phyloP scores from a whole-genome alignment of 2,888 invertebrate genomes.

The Pemphredon lugubris region DNA sequence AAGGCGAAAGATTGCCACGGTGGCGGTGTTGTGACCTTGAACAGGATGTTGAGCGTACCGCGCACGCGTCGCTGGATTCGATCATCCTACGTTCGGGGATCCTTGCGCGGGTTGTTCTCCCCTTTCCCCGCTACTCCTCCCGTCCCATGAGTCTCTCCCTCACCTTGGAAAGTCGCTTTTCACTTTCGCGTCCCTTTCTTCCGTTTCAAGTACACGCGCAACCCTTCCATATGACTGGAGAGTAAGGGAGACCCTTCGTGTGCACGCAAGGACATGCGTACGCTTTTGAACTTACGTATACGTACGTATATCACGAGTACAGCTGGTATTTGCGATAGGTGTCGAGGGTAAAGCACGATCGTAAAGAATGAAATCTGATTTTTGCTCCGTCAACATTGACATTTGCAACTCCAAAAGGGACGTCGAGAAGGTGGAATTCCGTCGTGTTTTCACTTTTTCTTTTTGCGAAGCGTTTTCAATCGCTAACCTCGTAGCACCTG shows the following conservation, averaged over 20 bases:
- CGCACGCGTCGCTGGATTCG: conserved; percentile 72
- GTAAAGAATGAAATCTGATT: conserved; percentile 58
- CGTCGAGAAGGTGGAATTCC: too few relatives aligned
- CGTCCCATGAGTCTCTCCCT: conserved; percentile 31
- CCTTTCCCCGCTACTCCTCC: conserved; percentile 11
- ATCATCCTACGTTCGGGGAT: conserved; percentile 69
- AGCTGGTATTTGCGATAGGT: conserved; percentile 54
- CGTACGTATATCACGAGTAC: too few relatives aligned
- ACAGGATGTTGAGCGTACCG: conserved; percentile 60
- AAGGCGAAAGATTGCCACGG: conserved; percentile 47
- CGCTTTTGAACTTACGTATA: conserved; percentile 46
- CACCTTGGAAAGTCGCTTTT: conserved; percentile 76
- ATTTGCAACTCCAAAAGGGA: conserved; percentile 34
- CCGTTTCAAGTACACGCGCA: conserved; percentile 49
- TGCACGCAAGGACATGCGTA: conserved; percentile 50
- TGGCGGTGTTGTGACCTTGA: conserved; percentile 70
- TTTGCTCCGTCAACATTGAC: conserved; percentile 35
- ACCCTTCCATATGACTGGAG: conserved; percentile 48
- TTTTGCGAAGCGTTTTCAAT: too few relatives aligned
- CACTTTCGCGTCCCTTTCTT: conserved; percentile 76
- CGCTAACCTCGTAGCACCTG: too few relatives aligned
- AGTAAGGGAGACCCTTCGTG: conserved; percentile 33
- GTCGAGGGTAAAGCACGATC: conserved; percentile 39
- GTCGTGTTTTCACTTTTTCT: too few relatives aligned
- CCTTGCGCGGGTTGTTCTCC: conserved; percentile 36